Evolutionary conservation across 2,888 invertebrate genomes (phyloP).

Genomic region (Steinernema hermaphroditum): DNA sequence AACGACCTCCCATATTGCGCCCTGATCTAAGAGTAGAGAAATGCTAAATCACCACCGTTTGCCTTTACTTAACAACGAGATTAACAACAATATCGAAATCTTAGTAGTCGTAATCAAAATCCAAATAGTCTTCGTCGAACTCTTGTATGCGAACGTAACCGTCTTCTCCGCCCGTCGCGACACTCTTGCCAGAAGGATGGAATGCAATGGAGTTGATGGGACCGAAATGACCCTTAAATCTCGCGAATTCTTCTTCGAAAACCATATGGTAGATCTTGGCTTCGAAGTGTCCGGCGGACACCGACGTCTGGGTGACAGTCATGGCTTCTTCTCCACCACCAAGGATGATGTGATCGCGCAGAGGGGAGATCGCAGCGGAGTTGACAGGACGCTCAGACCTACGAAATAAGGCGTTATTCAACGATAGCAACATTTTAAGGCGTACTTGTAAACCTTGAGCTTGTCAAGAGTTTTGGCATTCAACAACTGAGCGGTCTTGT

Average conservation of each 20-base stretch:
- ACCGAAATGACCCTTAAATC: conserved; percentile 93
- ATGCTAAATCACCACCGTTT: not conserved
- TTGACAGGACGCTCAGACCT: conserved; percentile 89
- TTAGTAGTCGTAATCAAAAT: conserved; percentile 85
- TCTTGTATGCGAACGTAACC: conserved; percentile 93
- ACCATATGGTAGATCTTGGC: conserved; percentile 89
- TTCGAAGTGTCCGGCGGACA: conserved; percentile 93
- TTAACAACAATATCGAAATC: conserved; percentile 31
- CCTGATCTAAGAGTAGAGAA: conserved; percentile 30
- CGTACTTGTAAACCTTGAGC: conserved; percentile 87
- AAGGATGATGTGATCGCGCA: conserved; percentile 86
- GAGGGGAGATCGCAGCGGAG: conserved; percentile 94
- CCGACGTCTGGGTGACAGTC: conserved; percentile 87
- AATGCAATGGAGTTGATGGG: conserved; percentile 97
- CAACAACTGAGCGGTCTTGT: conserved; percentile 83
- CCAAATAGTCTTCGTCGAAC: conserved; percentile 90
- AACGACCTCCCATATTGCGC: conserved; percentile 34
- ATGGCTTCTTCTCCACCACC: conserved; percentile 99
- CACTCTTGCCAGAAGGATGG: conserved; percentile 93
- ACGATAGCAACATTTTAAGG: not conserved
- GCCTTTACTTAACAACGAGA: conserved; percentile 14
- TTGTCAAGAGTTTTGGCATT: conserved; percentile 84
- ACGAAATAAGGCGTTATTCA: not conserved
- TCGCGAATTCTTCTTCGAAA: conserved; percentile 93
- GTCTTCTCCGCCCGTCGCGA: conserved; percentile 96